phyloP scores from a whole-genome alignment of 2,888 invertebrate genomes.

The Polyommatus icarus region DNA sequence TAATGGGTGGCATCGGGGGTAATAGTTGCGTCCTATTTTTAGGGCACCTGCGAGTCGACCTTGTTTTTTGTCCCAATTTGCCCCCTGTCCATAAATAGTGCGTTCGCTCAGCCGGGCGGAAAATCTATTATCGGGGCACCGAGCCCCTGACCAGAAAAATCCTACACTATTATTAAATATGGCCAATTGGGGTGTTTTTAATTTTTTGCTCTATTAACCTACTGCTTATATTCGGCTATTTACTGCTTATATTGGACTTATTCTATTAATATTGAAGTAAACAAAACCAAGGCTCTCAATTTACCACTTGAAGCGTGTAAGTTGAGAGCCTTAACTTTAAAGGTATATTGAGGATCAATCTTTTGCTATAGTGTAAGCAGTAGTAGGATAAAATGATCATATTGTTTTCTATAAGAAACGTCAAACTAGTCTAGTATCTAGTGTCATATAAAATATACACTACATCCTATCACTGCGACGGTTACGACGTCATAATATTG shows the following conservation, averaged over 20 bases:
- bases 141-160: slow-evolving; percentile 6
- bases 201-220: background rate
- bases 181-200: background rate
- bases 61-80: slow-evolving; percentile 46
- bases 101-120: slow-evolving; percentile 28
- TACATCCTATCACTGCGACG: background rate
- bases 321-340: too few species aligned
- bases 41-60: slow-evolving; percentile 52
- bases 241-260: too few species aligned
- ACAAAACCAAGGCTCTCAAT: too few species aligned
- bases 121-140: slow-evolving; percentile 19
- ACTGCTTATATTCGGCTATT: background rate
- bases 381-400: too few species aligned
- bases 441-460: background rate
- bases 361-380: too few species aligned
- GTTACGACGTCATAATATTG: background rate
- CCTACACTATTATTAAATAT: slow-evolving; percentile 12
- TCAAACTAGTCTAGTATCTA: background rate
- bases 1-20: slow-evolving; percentile 44
- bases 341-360: too few species aligned
- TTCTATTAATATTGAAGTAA: too few species aligned
- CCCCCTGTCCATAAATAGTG: slow-evolving; percentile 42
- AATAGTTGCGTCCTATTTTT: slow-evolving; percentile 69
- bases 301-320: too few species aligned
- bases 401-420: too few species aligned